phyloP scores from a whole-genome alignment of 2,113 vertebrate genomes.

The Actinemys pallida region DNA sequence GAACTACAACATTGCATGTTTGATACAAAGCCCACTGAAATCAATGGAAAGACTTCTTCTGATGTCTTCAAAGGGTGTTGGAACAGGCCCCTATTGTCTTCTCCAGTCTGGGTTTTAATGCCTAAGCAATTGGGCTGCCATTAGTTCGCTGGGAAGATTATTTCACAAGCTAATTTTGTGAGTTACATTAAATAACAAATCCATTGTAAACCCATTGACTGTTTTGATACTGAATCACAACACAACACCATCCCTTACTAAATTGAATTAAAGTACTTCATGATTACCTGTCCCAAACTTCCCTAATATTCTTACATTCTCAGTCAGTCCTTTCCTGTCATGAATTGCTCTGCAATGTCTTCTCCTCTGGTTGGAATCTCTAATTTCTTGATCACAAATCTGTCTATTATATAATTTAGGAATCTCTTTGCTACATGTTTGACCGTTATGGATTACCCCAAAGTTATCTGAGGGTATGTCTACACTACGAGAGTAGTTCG shows the following conservation, averaged over 20 bases:
- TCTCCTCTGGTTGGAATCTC: constrained; percentile 17
- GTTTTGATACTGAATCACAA: background rate
- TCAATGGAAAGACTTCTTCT: constrained; percentile 23
- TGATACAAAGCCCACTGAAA: constrained; percentile 39
- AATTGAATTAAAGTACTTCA: background rate
- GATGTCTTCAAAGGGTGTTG: constrained; percentile 60
- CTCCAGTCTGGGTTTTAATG: constrained; percentile 51
- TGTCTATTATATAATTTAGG: background rate
- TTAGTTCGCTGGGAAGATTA: constrained; percentile 62
- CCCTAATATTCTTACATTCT: background rate
- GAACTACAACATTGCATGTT: background rate
- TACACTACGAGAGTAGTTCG: no score
- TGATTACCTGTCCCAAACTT: constrained; percentile 12
- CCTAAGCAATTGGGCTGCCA: constrained; percentile 49
- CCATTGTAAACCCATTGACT: constrained; percentile 15
- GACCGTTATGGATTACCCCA: background rate
- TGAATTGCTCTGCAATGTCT: background rate
- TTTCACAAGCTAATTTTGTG: constrained; percentile 44
- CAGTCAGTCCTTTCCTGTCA: background rate
- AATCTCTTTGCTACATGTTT: constrained; percentile 47
- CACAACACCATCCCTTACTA: background rate
- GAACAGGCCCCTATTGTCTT: constrained; percentile 49
- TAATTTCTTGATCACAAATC: constrained; percentile 15
- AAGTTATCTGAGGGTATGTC: no score
- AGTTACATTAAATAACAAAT: constrained; percentile 63